These are phyloP conservation scores for Meteorus colon DNA, from an alignment of 2,888 invertebrate species.

Conservation along the genomic window DNA sequence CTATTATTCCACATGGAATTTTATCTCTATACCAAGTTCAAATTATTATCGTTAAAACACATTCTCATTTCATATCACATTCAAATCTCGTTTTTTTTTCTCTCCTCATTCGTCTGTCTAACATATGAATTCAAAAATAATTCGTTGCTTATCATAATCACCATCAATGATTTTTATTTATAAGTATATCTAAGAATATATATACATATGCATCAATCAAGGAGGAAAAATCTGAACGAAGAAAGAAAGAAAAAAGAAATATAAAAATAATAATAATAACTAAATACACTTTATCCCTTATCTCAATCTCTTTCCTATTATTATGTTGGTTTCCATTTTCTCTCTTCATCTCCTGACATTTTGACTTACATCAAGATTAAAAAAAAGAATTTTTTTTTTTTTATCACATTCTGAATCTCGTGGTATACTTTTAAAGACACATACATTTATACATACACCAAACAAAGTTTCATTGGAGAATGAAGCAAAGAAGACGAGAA, in stretches of 20 bases:
- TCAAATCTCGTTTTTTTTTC: not conserved
- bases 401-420: conserved; percentile 27
- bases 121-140: not conserved
- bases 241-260: not conserved
- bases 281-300: not conserved
- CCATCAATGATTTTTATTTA: conserved; percentile 11
- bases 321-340: conserved; percentile 13
- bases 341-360: conserved; percentile 12
- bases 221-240: not conserved
- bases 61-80: not conserved
- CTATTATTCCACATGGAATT: not conserved
- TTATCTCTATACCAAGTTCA: not conserved
- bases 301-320: conserved; percentile 7
- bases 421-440: not conserved
- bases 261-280: not conserved
- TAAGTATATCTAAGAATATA: not conserved
- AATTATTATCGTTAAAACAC: not conserved
- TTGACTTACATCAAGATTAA: conserved; percentile 9
- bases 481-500: conserved; percentile 32
- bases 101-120: not conserved
- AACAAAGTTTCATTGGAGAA: conserved; percentile 30
- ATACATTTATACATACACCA: not conserved
- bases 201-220: conserved; percentile 9
- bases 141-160: conserved; percentile 9
- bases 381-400: not conserved